Base-by-base conservation (phyloP, 1,140 invertebrate genomes). In the Musca vetustissima region DNA sequence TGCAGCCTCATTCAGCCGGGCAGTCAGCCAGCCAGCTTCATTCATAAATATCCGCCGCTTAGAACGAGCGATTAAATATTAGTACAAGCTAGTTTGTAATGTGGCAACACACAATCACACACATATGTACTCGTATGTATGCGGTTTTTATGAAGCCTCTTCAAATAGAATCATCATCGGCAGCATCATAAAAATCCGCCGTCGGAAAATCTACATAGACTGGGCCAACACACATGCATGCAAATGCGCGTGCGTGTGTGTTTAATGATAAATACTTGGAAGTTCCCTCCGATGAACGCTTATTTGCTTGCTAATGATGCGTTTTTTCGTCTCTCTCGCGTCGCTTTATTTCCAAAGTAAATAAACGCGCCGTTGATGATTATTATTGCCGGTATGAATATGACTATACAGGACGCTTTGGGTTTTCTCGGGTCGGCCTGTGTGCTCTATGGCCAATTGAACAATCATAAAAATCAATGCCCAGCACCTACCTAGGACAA, bases 191-290 rank as follows among this genome's bases (percentile, higher is more conserved):
- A 61, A 61, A 43, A 61, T 61, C 57, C 57, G 6, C 15, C 28
- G 28, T 11, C 21, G 57, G 28, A 61, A 61, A 36, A 61, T 36
- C 57, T 55, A 6, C 57, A 24, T 57, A 61, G 57, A 24, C 57
- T 61, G 28, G 17, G 8, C 55, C 19, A 55, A 24, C 21, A 49
- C n/a, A 11, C 11, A 43, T 43, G 36, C 11, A 43, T 43, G 11
- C 11, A 43, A 43, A 43, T 28, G 8, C 36, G 36, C 13, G 4
- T 32, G 28, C 32, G 25, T 36, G 28, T 61, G 28, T 14, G 19
- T 61, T 61, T 61, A 43, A 61, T 61, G 57, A 43, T 36, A 61
- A 61, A 43, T 61, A 61, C 57, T 61, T 61, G 57, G 57, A 61
- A 61, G 28, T 61, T 61, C 57, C 57, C 32, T 43, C 7, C 11